These are phyloP conservation scores for Tipula unca DNA, from an alignment of 2,888 invertebrate species.

Conservation along the genomic window DNA sequence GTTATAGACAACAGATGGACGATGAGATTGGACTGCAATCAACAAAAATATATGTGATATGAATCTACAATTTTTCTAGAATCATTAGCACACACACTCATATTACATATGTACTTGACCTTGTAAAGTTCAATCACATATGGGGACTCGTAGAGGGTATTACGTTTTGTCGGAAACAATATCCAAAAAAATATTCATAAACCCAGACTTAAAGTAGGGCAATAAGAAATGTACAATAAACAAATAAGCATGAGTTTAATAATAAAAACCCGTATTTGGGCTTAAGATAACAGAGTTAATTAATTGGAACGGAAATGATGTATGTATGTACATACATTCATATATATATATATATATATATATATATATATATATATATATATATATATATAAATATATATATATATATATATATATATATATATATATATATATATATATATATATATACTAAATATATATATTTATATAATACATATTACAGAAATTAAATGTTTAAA, in stretches of 20 bases:
- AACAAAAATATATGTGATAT: too few relatives aligned
- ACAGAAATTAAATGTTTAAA: not conserved
- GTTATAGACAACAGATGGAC: too few relatives aligned
- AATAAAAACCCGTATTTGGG: constrained; percentile 3
- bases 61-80: too few relatives aligned
- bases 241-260: not conserved
- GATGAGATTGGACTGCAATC: too few relatives aligned
- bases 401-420: too few relatives aligned
- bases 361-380: too few relatives aligned
- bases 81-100: too few relatives aligned
- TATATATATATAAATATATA: too few relatives aligned
- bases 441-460: too few relatives aligned
- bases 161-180: not conserved
- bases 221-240: not conserved
- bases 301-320: not conserved
- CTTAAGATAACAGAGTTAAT: not conserved
- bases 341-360: too few relatives aligned
- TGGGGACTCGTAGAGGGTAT: not conserved
- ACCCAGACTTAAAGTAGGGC: not conserved
- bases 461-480: too few relatives aligned
- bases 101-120: not conserved
- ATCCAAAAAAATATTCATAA: not conserved
- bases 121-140: not conserved
- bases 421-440: too few relatives aligned
- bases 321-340: not conserved